These are phyloP conservation scores for Noctua fimbriata DNA, from an alignment of 2,888 invertebrate genomes.

Conservation along the genomic window DNA sequence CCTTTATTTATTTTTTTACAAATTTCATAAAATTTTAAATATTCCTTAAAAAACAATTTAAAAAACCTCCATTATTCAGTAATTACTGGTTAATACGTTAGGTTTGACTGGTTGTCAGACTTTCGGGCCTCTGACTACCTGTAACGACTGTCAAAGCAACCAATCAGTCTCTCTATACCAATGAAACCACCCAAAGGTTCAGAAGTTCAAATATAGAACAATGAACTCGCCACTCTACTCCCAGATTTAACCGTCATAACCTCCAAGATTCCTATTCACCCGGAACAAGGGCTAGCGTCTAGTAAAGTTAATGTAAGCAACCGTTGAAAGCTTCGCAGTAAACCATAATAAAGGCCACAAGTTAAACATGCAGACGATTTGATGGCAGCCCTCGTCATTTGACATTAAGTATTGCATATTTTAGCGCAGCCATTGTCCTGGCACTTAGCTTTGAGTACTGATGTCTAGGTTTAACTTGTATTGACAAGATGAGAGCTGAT, in stretches of 20 bases:
- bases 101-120: too few species aligned
- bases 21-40: too few species aligned
- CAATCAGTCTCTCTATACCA: too few species aligned
- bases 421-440: constrained; percentile 53
- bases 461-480: constrained; percentile 33
- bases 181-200: neutral
- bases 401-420: constrained; percentile 65
- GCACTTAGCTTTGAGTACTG: constrained; percentile 47
- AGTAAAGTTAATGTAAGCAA: constrained; percentile 58
- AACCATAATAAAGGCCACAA: constrained; percentile 60
- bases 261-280: constrained; percentile 43
- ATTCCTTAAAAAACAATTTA: too few species aligned
- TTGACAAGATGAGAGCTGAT: constrained; percentile 12
- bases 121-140: too few species aligned
- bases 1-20: too few species aligned
- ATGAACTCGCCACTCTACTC: constrained; percentile 9
- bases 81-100: too few species aligned
- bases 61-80: too few species aligned
- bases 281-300: constrained; percentile 48
- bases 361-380: constrained; percentile 64
- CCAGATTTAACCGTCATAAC: constrained; percentile 8
- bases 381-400: constrained; percentile 57
- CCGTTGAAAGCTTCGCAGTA: constrained; percentile 55
- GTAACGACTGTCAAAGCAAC: too few species aligned
- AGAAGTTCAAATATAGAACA: neutral